Evolutionary conservation across 2,888 invertebrate genomes (phyloP).

Genomic region (Calameuta idolon): DNA sequence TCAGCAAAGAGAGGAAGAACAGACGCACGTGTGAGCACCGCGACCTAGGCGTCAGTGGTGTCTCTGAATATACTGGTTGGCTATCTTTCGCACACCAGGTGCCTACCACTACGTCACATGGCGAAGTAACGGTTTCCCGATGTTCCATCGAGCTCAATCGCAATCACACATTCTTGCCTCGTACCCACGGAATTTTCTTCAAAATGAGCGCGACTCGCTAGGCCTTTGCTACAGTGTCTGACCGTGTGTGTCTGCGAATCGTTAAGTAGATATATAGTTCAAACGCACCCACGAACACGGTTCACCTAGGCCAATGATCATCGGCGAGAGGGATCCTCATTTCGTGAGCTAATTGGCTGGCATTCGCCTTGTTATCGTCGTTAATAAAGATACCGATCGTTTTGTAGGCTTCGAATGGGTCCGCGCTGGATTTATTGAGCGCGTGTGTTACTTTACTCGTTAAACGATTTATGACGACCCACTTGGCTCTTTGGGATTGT

Average conservation of each 20-base stretch:
- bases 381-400: slow-evolving; percentile 12
- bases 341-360: slow-evolving; percentile 49
- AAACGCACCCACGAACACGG: not conserved
- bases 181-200: slow-evolving; percentile 28
- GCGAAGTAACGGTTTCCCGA: slow-evolving; percentile 54
- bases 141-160: slow-evolving; percentile 61
- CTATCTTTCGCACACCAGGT: slow-evolving; percentile 43
- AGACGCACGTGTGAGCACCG: slow-evolving; percentile 41
- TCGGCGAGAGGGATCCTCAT: slow-evolving; percentile 31
- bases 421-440: not conserved
- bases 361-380: slow-evolving; percentile 18
- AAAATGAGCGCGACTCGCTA: slow-evolving; percentile 17
- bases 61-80: slow-evolving; percentile 20
- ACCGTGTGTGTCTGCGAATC: not conserved
- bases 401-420: not conserved
- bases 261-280: not conserved
- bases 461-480: not conserved
- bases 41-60: slow-evolving; percentile 34
- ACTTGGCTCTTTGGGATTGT: not conserved
- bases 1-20: slow-evolving; percentile 27
- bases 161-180: slow-evolving; percentile 51
- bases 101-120: slow-evolving; percentile 53
- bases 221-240: not conserved
- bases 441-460: not conserved
- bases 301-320: slow-evolving; percentile 5